Conservation (phyloP, 2,888 invertebrate genomes). For the Rhyacophila evoluta region DNA sequence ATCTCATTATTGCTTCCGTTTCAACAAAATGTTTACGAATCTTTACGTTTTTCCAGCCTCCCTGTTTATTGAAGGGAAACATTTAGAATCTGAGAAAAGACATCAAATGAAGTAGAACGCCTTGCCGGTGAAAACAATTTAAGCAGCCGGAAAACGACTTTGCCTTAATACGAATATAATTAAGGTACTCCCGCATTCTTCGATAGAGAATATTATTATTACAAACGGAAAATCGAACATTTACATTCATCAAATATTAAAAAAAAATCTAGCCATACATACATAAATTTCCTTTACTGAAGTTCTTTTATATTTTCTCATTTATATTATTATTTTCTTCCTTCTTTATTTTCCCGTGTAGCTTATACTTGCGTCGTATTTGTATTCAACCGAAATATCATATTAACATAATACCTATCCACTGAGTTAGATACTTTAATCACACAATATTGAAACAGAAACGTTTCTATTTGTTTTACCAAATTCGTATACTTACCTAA, state of each 20-base stretch:
- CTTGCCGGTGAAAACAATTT: conserved; percentile 12
- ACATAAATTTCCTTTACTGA: neutral
- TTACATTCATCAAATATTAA: neutral
- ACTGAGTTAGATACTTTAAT: neutral
- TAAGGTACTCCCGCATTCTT: conserved; percentile 4
- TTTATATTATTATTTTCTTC: neutral
- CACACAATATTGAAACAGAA: neutral
- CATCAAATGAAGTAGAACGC: conserved; percentile 22
- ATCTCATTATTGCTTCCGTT: conserved; percentile 45
- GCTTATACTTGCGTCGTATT: neutral
- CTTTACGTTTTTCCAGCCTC: conserved; percentile 27
- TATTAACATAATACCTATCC: neutral
- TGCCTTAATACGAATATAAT: conserved; percentile 17
- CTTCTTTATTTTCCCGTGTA: neutral
- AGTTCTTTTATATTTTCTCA: neutral
- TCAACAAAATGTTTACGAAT: conserved; percentile 31
- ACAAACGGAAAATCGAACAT: conserved; percentile 5
- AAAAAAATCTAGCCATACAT: neutral
- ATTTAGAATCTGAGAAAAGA: conserved; percentile 26
- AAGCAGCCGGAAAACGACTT: conserved; percentile 8
- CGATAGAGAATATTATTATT: conserved; percentile 19
- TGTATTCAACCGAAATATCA: neutral
- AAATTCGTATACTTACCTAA: too few relatives aligned
- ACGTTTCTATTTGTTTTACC: too few relatives aligned
- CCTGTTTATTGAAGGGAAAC: conserved; percentile 34